phyloP scores from a whole-genome alignment of 2,888 invertebrate genomes.

The Lingula anatina region DNA sequence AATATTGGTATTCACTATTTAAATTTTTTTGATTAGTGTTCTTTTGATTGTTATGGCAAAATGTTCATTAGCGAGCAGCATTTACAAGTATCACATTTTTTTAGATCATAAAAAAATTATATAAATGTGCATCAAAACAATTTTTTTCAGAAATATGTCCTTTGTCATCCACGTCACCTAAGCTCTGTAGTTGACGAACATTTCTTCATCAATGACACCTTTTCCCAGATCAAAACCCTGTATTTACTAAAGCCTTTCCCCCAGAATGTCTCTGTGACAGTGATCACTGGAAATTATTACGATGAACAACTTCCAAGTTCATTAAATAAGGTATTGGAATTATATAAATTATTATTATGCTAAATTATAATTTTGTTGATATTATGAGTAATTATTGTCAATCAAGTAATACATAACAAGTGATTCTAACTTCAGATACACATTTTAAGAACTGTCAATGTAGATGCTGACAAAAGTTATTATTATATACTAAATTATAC shows the following conservation, averaged over 20 bases:
- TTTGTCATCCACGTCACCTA: slow-evolving; percentile 47
- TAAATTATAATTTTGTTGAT: not conserved
- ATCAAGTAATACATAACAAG: not conserved
- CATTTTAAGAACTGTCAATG: not conserved
- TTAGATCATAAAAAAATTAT: too few relatives aligned
- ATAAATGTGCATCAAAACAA: too few relatives aligned
- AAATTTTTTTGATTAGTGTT: too few relatives aligned
- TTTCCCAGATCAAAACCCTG: slow-evolving; percentile 45
- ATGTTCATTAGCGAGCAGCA: too few relatives aligned
- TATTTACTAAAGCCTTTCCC: slow-evolving; percentile 36
- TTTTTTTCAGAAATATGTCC: slow-evolving; percentile 41
- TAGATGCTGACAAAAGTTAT: not conserved
- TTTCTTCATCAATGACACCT: slow-evolving; percentile 46
- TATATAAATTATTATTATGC: not conserved
- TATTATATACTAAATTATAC: too few relatives aligned
- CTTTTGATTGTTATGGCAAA: too few relatives aligned
- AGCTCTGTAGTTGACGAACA: slow-evolving; percentile 49
- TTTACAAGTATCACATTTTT: too few relatives aligned
- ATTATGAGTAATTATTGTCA: not conserved
- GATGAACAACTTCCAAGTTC: slow-evolving; percentile 44
- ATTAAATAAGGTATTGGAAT: slow-evolving; percentile 35
- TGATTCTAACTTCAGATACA: not conserved
- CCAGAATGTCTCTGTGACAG: slow-evolving; percentile 38
- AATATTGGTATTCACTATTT: too few relatives aligned
- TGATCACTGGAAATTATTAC: slow-evolving; percentile 46